Percentiles rank a stretch among this genome's conserved stretches.
Conservation (phyloP, 2,113 vertebrate species). For the Pelmatolapia mariae region DNA sequence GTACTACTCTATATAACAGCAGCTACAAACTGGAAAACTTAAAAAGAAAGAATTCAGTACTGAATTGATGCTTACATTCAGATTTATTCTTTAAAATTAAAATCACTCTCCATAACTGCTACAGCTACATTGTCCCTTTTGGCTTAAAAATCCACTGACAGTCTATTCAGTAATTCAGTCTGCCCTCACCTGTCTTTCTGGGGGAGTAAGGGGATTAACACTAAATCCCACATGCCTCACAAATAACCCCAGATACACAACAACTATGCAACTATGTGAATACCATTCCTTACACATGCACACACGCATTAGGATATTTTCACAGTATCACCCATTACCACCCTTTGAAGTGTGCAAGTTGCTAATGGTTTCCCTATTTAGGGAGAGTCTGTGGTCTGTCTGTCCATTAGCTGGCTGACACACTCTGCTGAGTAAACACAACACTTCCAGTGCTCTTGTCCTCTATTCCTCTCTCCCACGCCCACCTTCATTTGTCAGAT, state of each 20-base stretch:
- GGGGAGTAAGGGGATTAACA: neutral
- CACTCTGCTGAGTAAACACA: slow-evolving; percentile 60
- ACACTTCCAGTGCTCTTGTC: slow-evolving; percentile 39
- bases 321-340: slow-evolving; percentile 52
- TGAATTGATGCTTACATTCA: neutral
- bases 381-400: slow-evolving; percentile 22
- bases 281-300: neutral
- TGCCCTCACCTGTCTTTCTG: neutral
- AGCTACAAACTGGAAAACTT: neutral
- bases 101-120: neutral
- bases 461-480: neutral
- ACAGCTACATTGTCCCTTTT: neutral
- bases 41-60: neutral
- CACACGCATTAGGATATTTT: slow-evolving; percentile 13
- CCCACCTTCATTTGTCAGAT: neutral
- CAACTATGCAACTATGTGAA: neutral
- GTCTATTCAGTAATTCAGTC: neutral
- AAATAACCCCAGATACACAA: neutral
- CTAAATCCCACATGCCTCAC: neutral
- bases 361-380: slow-evolving; percentile 55
- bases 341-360: slow-evolving; percentile 44
- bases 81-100: neutral
- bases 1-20: neutral
- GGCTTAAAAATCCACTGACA: neutral
- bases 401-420: slow-evolving; percentile 53